Percentiles rank a stretch among this genome's conserved stretches.
Evolutionary conservation across 2,888 invertebrate species (phyloP).

Genomic region (Brachyptera putata): DNA sequence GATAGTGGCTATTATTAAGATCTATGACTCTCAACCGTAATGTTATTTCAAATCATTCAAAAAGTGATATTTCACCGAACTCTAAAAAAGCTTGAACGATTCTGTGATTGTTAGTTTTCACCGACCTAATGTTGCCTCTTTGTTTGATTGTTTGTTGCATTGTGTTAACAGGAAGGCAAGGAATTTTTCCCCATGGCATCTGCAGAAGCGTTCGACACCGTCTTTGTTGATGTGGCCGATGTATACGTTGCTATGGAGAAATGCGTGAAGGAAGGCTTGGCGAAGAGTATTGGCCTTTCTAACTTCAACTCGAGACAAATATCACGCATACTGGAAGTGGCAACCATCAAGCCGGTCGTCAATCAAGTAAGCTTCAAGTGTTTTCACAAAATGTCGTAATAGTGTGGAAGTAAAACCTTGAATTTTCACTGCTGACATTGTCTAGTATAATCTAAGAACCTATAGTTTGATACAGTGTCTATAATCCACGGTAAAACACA

Average conservation of each 20-base stretch:
- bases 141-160: too few relatives aligned
- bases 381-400: too few relatives aligned
- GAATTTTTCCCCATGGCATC: conserved; percentile 58
- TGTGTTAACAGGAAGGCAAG: conserved; percentile 64
- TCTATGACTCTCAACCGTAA: too few relatives aligned
- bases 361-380: conserved; percentile 53
- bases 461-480: background rate
- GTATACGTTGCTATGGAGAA: conserved; percentile 73
- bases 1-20: too few relatives aligned
- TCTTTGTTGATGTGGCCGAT: conserved; percentile 67
- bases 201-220: conserved; percentile 57
- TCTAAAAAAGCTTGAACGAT: too few relatives aligned
- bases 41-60: too few relatives aligned
- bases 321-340: conserved; percentile 56
- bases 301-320: conserved; percentile 78
- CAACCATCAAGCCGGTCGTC: conserved; percentile 59
- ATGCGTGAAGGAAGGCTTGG: conserved; percentile 62
- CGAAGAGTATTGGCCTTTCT: conserved; percentile 71
- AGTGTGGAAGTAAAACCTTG: background rate
- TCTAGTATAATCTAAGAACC: background rate
- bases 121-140: too few relatives aligned
- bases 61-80: too few relatives aligned
- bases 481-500: background rate
- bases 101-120: too few relatives aligned
- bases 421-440: background rate